Percentiles rank a stretch among this genome's conserved stretches.
Evolutionary conservation across 2,797 vertebrate genomes (phyloP).

Genomic region (Danio aesculapii): DNA sequence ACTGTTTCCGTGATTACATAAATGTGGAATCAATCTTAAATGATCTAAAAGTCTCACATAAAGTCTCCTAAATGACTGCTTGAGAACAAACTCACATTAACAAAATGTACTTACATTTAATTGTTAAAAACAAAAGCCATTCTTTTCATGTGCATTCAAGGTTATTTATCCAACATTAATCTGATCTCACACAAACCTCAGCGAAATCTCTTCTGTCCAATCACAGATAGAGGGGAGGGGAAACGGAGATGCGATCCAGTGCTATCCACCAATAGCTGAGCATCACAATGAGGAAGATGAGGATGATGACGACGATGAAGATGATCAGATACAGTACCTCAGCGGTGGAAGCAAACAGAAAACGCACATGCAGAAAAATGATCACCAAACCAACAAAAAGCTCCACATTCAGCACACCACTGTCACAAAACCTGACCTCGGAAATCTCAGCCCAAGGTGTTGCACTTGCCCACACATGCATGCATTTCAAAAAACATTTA

Average conservation of each 20-base stretch:
- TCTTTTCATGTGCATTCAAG: neutral
- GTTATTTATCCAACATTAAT: constrained; percentile 16
- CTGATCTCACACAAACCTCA: neutral
- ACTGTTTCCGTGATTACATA: no score
- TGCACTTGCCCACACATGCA: neutral
- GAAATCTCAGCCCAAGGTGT: constrained; percentile 92
- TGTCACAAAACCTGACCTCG: constrained; percentile 79
- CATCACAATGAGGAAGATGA: constrained; percentile 59
- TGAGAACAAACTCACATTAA: neutral
- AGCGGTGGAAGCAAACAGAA: constrained; percentile 58
- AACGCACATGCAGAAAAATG: constrained; percentile 33
- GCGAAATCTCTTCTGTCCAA: neutral
- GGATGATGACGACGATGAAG: constrained; percentile 50
- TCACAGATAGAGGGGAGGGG: constrained; percentile 71
- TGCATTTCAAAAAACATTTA: neutral
- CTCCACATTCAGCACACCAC: constrained; percentile 80
- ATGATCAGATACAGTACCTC: constrained; percentile 59
- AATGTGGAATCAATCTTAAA: no score
- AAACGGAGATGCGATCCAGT: constrained; percentile 75
- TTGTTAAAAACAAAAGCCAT: neutral
- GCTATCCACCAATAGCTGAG: constrained; percentile 68
- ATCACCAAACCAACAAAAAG: constrained; percentile 67
- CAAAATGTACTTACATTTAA: neutral
- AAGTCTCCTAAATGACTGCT: neutral
- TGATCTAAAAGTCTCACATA: no score